Evolutionary conservation across 2,113 vertebrate genomes (phyloP).

Genomic region (Periophthalmodon schlosseri): DNA sequence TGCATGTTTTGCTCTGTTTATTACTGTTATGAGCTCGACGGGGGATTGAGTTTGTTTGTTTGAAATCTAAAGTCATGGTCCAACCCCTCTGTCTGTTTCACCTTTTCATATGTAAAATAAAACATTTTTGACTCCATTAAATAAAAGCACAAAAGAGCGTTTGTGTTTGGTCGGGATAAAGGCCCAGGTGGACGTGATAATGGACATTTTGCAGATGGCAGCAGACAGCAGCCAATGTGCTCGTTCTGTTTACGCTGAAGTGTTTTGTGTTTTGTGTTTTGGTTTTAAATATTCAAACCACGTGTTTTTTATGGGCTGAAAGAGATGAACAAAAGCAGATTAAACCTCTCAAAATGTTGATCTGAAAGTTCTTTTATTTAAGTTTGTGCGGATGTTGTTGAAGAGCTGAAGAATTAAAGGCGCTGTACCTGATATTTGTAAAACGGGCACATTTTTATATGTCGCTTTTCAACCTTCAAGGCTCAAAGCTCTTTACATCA

Average conservation of each 20-base stretch:
- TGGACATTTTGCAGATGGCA: background rate
- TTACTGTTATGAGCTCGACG: background rate
- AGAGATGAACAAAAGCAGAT: too few relatives aligned
- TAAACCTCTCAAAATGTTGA: too few relatives aligned
- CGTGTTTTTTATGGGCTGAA: too few relatives aligned
- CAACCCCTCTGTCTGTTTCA: slow-evolving; percentile 19
- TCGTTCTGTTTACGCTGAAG: background rate
- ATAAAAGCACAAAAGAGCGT: slow-evolving; percentile 49
- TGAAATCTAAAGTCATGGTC: slow-evolving; percentile 28
- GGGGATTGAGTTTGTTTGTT: slow-evolving; percentile 13
- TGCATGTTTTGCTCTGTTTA: too few relatives aligned
- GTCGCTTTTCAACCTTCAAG: too few relatives aligned
- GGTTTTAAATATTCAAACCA: background rate
- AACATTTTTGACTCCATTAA: slow-evolving; percentile 42
- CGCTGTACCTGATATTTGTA: too few relatives aligned
- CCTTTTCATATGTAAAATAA: slow-evolving; percentile 51
- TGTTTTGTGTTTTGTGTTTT: background rate
- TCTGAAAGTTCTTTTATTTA: too few relatives aligned
- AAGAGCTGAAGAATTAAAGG: too few relatives aligned
- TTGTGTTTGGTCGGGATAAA: slow-evolving; percentile 16
- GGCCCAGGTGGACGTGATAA: slow-evolving; percentile 3
- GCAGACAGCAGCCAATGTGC: background rate
- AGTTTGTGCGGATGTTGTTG: too few relatives aligned
- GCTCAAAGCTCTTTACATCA: too few relatives aligned
- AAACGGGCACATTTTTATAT: too few relatives aligned